A percentile compares a stretch with the other conserved stretches of the same genome.
phyloP scores from a whole-genome alignment of 1,140 invertebrate genomes.

The Caenorhabditis briggsae region DNA sequence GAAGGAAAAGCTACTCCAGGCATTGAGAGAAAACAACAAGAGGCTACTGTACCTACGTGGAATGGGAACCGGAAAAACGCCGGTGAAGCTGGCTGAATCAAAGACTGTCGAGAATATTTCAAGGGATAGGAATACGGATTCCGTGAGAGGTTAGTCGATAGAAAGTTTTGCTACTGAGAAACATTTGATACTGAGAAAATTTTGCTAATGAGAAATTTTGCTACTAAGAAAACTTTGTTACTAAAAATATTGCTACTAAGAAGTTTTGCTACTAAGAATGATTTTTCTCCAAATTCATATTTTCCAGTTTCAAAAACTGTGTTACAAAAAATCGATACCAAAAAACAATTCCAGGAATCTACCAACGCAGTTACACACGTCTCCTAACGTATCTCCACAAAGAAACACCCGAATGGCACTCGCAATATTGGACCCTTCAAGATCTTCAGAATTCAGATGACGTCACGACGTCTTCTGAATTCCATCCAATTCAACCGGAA shows the following conservation, averaged over 20 bases:
- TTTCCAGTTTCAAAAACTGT: too few species aligned
- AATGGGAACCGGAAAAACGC: slow-evolving; percentile 30
- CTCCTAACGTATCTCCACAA: slow-evolving; percentile 57
- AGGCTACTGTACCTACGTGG: slow-evolving; percentile 57
- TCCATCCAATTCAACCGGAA: not conserved
- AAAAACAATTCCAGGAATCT: slow-evolving; percentile 51
- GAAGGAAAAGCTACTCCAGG: slow-evolving; percentile 33
- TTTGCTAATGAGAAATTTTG: too few species aligned
- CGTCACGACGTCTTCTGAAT: not conserved
- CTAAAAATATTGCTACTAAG: too few species aligned
- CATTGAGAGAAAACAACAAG: slow-evolving; percentile 54
- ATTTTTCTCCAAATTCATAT: not conserved
- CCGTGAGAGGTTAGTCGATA: slow-evolving; percentile 35
- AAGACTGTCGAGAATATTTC: slow-evolving; percentile 58
- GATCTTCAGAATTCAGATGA: slow-evolving; percentile 30
- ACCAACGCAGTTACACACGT: slow-evolving; percentile 49
- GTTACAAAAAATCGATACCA: not conserved
- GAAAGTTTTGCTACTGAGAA: not conserved
- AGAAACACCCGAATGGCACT: slow-evolving; percentile 64
- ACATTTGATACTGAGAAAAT: too few species aligned
- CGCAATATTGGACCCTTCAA: slow-evolving; percentile 57
- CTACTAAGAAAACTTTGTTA: too few species aligned
- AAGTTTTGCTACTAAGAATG: too few species aligned
- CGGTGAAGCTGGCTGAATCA: slow-evolving; percentile 46
- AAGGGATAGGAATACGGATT: slow-evolving; percentile 32